Conservation (phyloP, 1,140 invertebrate species). For the Tetraneura akinire region DNA sequence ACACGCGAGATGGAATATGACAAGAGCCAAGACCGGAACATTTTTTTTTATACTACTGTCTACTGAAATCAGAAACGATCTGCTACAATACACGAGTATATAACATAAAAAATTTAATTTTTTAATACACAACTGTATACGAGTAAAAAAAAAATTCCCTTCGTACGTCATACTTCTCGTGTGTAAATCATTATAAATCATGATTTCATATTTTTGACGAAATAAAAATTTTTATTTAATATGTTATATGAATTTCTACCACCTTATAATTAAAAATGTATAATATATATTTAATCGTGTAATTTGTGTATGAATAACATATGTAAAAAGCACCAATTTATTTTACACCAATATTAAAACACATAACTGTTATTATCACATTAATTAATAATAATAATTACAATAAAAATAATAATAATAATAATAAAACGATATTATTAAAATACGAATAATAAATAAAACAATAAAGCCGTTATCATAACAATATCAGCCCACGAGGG, state of each 20-base stretch:
- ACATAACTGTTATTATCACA: slow-evolving; percentile 16
- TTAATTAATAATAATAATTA: too few species aligned
- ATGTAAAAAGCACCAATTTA: slow-evolving; percentile 32
- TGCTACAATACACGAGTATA: not conserved
- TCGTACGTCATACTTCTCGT: too few species aligned
- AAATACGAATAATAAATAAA: not conserved
- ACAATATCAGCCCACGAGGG: not conserved
- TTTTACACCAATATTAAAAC: slow-evolving; percentile 14
- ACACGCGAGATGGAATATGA: not conserved
- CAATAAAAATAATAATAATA: too few species aligned
- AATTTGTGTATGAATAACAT: slow-evolving; percentile 7
- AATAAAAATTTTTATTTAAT: too few species aligned
- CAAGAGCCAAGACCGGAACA: too few species aligned
- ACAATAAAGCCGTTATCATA: not conserved
- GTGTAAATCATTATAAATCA: too few species aligned
- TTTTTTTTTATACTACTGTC: not conserved
- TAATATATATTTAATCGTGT: not conserved
- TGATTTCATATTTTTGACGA: too few species aligned
- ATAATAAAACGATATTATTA: not conserved
- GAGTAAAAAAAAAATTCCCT: too few species aligned
- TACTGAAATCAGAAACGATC: not conserved
- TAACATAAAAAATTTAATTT: too few species aligned
- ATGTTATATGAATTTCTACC: not conserved
- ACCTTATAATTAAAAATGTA: not conserved
- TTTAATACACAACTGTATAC: too few species aligned